Base-by-base conservation (phyloP, 1,140 invertebrate genomes). In the Globodera rostochiensis region DNA sequence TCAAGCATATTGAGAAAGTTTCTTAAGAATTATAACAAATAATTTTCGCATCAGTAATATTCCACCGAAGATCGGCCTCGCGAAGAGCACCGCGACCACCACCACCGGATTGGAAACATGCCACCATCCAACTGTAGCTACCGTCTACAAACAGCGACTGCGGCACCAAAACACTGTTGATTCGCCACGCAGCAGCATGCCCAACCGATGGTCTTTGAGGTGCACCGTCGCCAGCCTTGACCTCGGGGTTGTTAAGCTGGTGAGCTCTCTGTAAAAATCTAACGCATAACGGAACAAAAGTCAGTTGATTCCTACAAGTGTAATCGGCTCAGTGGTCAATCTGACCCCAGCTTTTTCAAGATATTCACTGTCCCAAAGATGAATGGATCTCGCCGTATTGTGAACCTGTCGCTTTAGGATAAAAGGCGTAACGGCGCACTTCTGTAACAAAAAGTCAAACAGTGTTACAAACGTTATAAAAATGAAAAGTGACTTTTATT, bases 331-430 rank as follows among this genome's bases (percentile, higher is more conserved):
- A 0, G 53, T 13, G 69, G 36, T 13, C n/a, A 78, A 53, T 69
- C 69, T 47, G 47, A 78, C 69, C 11, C n/a, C 66, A 9, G 77
- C 77, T 36, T 1, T 1, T n/a, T 78, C 25, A 6, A 78, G n/a
- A 50, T 78, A 78, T 8, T 69, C 8, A 25, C 77, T 78, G 64
- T 78, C 77, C 77, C 77, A 66, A 6, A 78, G 64, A 50, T 78
- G 77, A 53, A 78, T 64, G 3, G 77, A 78, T 13, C 11, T n/a
- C 5, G 64, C 77, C 6, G 70, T 70, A 4, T 78, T 64, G 8
- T 78, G 64, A 25, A 78, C 66, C 46, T 78, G 77, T 11, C 64
- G 64, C n/a, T 70, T 66, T 15, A 78, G 47, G 49, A 78, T 45
- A 19, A 19, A 13, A 3, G 77, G 77, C 13, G 77, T n/a, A 78